A percentile compares a stretch with the other conserved stretches of the same genome.
Conservation (phyloP, 2,113 vertebrate species). For the Scopus umbretta region DNA sequence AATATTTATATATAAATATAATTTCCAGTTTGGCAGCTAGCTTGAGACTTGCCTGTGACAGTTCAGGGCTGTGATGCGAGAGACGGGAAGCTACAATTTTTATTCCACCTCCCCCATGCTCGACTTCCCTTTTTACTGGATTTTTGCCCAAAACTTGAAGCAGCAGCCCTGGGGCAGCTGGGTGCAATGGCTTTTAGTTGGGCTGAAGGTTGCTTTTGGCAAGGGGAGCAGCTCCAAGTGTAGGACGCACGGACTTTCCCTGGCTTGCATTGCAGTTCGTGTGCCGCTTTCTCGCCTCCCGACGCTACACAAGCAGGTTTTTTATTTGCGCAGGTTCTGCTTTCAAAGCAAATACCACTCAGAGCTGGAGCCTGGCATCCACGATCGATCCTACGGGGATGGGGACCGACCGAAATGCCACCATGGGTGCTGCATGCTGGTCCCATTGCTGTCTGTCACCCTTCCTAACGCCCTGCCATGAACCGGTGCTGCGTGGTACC, state of each 20-base stretch:
- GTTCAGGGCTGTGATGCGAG: neutral
- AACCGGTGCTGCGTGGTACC: neutral
- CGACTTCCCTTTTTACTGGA: neutral
- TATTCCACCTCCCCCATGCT: neutral
- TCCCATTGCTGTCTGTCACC: fast-evolving
- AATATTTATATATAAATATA: neutral
- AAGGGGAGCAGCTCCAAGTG: neutral
- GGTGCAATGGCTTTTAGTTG: neutral
- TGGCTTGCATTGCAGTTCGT: fast-evolving
- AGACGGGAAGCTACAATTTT: neutral
- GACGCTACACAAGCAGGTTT: too few species aligned
- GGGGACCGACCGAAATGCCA: neutral
- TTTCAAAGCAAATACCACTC: neutral
- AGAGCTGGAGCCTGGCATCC: neutral
- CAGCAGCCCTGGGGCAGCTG: fast-evolving
- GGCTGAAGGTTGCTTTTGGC: neutral
- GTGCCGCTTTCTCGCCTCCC: neutral
- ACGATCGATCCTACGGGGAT: fast-evolving
- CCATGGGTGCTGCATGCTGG: neutral
- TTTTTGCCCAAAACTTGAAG: neutral
- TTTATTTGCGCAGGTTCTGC: neutral
- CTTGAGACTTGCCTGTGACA: neutral
- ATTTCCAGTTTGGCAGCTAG: neutral
- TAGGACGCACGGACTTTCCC: fast-evolving
- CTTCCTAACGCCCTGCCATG: neutral